These are phyloP conservation scores for Tachyglossus aculeatus DNA, from an alignment of 2,797 vertebrate genomes.

Conservation along the genomic window DNA sequence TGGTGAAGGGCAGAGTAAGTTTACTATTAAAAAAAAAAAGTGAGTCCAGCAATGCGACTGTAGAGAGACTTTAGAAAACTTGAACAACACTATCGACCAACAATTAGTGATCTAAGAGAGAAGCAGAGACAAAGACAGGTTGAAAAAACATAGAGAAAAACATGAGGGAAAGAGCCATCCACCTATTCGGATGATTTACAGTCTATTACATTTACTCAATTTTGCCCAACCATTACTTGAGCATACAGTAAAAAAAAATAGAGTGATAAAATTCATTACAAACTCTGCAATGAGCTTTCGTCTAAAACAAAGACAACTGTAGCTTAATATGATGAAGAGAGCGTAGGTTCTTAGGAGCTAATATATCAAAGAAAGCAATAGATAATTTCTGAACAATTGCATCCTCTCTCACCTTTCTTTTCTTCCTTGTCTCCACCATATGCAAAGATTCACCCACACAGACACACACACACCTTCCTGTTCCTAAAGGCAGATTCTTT, in stretches of 20 bases:
- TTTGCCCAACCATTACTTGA: conserved; percentile 11
- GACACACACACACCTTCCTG: background rate
- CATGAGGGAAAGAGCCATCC: background rate
- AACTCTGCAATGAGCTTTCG: conserved; percentile 12
- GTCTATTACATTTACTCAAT: conserved; percentile 1
- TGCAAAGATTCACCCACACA: too few species aligned
- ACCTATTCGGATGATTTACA: background rate
- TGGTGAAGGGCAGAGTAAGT: background rate
- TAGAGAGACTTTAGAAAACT: conserved; percentile 1
- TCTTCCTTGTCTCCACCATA: too few species aligned
- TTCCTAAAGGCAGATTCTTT: conserved; percentile 6
- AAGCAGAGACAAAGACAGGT: too few species aligned
- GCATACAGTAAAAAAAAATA: conserved; percentile 2
- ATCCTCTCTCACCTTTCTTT: background rate
- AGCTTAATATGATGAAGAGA: conserved; percentile 17
- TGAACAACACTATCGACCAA: background rate
- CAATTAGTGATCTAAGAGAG: background rate
- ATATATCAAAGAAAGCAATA: conserved; percentile 9
- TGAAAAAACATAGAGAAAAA: background rate
- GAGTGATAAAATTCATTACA: conserved; percentile 14
- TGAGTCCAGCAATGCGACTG: background rate
- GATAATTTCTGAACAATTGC: background rate
- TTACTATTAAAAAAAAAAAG: background rate
- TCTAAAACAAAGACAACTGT: conserved; percentile 19
- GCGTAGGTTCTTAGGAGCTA: conserved; percentile 4